Base-by-base conservation (phyloP, 1,140 invertebrate genomes). In the Drosophila grimshawi region DNA sequence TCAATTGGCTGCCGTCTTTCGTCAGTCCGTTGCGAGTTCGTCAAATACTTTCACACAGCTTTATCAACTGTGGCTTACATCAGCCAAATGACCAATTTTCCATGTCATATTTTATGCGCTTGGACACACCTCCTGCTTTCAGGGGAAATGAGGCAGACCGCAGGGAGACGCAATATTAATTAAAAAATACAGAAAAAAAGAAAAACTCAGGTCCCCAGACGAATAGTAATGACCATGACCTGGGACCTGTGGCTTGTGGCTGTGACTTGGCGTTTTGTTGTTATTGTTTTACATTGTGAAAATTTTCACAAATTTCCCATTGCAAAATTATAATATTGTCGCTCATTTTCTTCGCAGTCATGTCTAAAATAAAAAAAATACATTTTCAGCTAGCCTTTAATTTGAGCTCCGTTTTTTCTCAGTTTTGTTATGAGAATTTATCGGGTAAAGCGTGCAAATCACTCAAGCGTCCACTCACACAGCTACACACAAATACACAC, bases 41-140 rank as follows among this genome's bases (percentile, higher is more conserved):
- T 63, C 69, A 62, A 80, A 76, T 65, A 74, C 81, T 86, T 86
- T 86, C 81, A 85, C 81, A 86, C 56, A 39, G 41, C 71, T 86
- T 63, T 85, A 85, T 85, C 81, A 77, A 64, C 19, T 19, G 69
- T 49, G 64, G 53, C 55, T 48, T 61, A 63, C 76, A 80, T 69
- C 72, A 72, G 68, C 10, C 77, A 55, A 77, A 67, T 68, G 63
- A 52, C 55, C 56, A 75, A 19, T 85, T 77, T 80, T 70, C 68
- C 74, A 77, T 85, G 70, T 77, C 37, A 85, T 48, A 61, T 35
- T 70, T 76, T 64, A 27, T 49, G 43, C 52, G 30, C 48, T 60
- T 53, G 60, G 55, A 71, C 53, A 76, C 61, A 48, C 61, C 62
- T 48, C 37, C 11, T 33, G 5, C 29, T 30, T 41, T 39, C 49